phyloP scores from a whole-genome alignment of 2,888 invertebrate genomes.

The Globia sparganii region DNA sequence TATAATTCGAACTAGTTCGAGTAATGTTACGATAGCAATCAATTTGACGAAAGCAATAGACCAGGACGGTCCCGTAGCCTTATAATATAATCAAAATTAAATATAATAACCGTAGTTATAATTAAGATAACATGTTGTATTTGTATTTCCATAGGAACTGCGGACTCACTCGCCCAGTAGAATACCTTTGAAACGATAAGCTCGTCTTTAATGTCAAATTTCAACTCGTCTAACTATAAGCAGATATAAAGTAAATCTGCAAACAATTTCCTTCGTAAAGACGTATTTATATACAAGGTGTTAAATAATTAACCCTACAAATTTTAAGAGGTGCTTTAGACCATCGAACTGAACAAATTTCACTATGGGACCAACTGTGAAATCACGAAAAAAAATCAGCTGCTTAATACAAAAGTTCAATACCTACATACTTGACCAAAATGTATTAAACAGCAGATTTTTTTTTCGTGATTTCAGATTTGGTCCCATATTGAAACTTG shows the following conservation, averaged over 20 bases:
- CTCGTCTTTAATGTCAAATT: slow-evolving; percentile 65
- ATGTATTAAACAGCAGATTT: no score
- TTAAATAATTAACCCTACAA: no score
- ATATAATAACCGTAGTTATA: slow-evolving; percentile 54
- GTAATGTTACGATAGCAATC: slow-evolving; percentile 58
- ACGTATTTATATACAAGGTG: slow-evolving; percentile 74
- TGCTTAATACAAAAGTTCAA: no score
- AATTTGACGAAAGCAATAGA: slow-evolving; percentile 66
- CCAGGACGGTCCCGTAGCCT: slow-evolving; percentile 64
- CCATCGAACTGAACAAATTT: no score
- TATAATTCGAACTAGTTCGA: slow-evolving; percentile 49
- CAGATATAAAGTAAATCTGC: slow-evolving; percentile 68
- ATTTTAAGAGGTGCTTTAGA: no score
- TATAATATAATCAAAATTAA: slow-evolving; percentile 62
- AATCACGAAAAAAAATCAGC: no score
- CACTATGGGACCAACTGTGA: no score
- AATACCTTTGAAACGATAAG: slow-evolving; percentile 60
- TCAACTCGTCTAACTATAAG: slow-evolving; percentile 71
- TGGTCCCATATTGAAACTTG: no score
- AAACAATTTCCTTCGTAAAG: slow-evolving; percentile 68
- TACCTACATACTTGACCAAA: no score
- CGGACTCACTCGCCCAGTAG: slow-evolving; percentile 48
- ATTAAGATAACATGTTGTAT: slow-evolving; percentile 58
- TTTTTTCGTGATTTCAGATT: no score
- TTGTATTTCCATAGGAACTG: slow-evolving; percentile 53